These are phyloP conservation scores for Aldabrachelys gigantea DNA, from an alignment of 2,113 vertebrate genomes.

Conservation along the genomic window DNA sequence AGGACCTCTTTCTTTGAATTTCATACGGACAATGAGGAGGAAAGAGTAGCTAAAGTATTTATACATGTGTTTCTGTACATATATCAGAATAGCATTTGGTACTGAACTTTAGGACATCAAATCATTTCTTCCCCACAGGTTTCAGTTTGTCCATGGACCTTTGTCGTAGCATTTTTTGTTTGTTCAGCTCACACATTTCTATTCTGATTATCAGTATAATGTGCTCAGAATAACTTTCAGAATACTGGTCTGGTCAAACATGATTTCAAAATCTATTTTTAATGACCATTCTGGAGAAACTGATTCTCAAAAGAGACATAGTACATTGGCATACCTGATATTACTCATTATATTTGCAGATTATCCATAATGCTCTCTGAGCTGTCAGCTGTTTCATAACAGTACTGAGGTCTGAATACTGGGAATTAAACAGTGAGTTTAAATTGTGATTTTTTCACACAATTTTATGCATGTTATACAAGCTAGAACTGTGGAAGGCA, in stretches of 20 bases:
- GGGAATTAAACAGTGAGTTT: not conserved
- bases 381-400: not conserved
- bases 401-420: not conserved
- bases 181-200: not conserved
- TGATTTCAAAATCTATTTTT: not conserved
- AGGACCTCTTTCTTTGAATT: not conserved
- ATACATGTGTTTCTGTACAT: not conserved
- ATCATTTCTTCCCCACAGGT: rapidly evolving
- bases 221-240: not conserved
- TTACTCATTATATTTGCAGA: not conserved
- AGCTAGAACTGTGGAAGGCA: not conserved
- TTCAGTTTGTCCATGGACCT: rapidly evolving
- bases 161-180: not conserved
- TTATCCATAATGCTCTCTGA: not conserved
- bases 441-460: not conserved
- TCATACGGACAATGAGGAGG: not conserved
- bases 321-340: not conserved
- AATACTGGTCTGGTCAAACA: not conserved
- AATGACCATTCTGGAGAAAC: not conserved
- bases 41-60: not conserved
- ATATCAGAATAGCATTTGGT: not conserved
- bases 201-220: not conserved
- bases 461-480: not conserved
- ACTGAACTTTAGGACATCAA: not conserved
- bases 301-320: not conserved